These are phyloP conservation scores for Buphagus erythrorhynchus DNA, from an alignment of 2,797 vertebrate species.

Conservation along the genomic window DNA sequence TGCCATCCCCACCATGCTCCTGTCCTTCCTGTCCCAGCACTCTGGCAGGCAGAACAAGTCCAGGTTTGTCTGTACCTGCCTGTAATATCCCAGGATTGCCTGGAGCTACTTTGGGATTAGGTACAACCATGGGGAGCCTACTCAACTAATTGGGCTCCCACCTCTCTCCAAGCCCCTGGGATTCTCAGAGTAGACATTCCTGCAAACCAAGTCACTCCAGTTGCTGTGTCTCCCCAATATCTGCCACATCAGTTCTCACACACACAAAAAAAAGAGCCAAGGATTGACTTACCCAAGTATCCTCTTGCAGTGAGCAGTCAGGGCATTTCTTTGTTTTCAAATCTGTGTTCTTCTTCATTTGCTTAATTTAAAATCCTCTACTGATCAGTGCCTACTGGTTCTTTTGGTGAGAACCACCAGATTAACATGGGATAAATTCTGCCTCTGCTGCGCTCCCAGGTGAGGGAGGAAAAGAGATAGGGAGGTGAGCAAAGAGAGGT, in stretches of 20 bases:
- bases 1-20: not conserved
- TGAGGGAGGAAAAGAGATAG: not conserved
- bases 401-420: not conserved
- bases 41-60: not conserved
- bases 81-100: not conserved
- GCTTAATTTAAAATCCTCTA: not conserved
- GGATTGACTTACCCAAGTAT: not conserved
- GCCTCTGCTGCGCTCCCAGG: rapidly evolving
- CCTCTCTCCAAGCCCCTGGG: not conserved
- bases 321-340: not conserved
- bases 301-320: not conserved
- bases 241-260: not conserved
- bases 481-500: rapidly evolving
- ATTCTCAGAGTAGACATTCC: not conserved
- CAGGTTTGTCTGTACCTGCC: not conserved
- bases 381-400: not conserved
- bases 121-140: not conserved
- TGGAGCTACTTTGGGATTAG: not conserved
- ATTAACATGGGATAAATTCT: not conserved
- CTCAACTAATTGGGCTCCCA: not conserved
- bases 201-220: not conserved
- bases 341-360: not conserved
- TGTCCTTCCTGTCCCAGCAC: not conserved
- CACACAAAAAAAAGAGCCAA: not conserved
- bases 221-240: not conserved